These are phyloP conservation scores for Ommatoiulus sabulosus DNA, from an alignment of 2,888 invertebrate genomes.

Conservation along the genomic window DNA sequence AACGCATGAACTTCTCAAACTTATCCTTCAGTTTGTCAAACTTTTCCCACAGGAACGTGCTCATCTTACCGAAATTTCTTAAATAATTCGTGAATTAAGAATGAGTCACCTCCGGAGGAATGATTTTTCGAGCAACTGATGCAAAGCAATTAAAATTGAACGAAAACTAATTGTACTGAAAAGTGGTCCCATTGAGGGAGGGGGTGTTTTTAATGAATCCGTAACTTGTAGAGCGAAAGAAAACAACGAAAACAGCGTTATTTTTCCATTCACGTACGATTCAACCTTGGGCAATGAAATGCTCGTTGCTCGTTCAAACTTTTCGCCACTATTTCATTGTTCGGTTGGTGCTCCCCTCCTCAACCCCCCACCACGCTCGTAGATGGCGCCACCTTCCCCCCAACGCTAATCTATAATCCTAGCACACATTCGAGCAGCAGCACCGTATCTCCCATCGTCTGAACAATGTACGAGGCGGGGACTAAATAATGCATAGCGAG, in stretches of 20 bases:
- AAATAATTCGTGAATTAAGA: too few relatives aligned
- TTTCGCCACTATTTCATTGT: background rate
- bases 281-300: background rate
- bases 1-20: too few relatives aligned
- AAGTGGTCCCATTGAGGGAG: too few relatives aligned
- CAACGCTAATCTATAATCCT: slow-evolving; percentile 10
- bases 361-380: background rate
- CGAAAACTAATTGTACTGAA: too few relatives aligned
- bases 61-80: too few relatives aligned
- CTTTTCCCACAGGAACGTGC: too few relatives aligned
- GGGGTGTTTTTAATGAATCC: too few relatives aligned
- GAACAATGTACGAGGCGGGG: slow-evolving; percentile 17
- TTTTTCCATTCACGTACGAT: background rate
- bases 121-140: too few relatives aligned
- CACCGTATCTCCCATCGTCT: background rate
- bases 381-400: slow-evolving; percentile 8
- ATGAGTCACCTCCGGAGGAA: too few relatives aligned
- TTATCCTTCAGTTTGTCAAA: too few relatives aligned
- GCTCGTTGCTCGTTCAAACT: background rate
- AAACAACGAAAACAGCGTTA: background rate
- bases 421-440: background rate
- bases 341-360: background rate
- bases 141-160: too few relatives aligned
- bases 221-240: too few relatives aligned
- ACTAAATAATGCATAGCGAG: slow-evolving; percentile 21